Percentiles rank a stretch among this genome's conserved stretches.
phyloP scores from a whole-genome alignment of 2,113 vertebrate species.

The Montifringilla adamsi region DNA sequence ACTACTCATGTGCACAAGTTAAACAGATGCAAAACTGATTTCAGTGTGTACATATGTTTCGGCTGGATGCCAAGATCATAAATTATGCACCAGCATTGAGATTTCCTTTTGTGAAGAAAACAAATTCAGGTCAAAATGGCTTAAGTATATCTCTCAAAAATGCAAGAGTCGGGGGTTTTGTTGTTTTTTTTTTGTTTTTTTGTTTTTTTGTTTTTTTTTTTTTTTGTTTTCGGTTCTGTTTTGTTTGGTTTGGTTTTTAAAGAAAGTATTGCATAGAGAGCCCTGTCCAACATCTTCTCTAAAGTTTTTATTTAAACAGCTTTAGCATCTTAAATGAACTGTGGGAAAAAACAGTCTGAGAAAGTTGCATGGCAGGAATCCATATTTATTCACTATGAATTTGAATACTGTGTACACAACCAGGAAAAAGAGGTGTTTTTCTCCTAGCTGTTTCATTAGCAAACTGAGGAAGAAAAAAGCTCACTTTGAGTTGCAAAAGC shows the following conservation, averaged over 20 bases:
- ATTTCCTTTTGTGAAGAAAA: slow-evolving; percentile 6
- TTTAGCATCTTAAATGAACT: not conserved
- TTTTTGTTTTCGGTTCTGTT: not conserved
- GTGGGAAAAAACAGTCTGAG: not conserved
- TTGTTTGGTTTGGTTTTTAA: not conserved
- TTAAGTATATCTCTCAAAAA: not conserved
- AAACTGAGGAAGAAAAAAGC: not conserved
- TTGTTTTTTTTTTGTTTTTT: no score
- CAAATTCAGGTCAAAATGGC: slow-evolving; percentile 25
- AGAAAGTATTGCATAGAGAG: not conserved
- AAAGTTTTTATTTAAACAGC: not conserved
- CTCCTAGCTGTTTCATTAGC: not conserved
- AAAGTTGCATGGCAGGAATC: not conserved
- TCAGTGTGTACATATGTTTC: slow-evolving; percentile 46
- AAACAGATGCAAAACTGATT: slow-evolving; percentile 61
- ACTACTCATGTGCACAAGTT: slow-evolving; percentile 37
- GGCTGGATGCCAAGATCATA: slow-evolving; percentile 30
- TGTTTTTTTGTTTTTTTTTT: no score
- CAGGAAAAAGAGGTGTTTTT: not conserved
- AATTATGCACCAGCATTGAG: not conserved
- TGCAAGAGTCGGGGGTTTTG: accelerated
- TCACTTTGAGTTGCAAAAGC: not conserved
- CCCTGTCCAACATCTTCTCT: not conserved
- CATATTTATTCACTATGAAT: not conserved
- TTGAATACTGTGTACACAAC: not conserved